Conservation (phyloP, 2,888 invertebrate species). For the Caenorhabditis sp. region DNA sequence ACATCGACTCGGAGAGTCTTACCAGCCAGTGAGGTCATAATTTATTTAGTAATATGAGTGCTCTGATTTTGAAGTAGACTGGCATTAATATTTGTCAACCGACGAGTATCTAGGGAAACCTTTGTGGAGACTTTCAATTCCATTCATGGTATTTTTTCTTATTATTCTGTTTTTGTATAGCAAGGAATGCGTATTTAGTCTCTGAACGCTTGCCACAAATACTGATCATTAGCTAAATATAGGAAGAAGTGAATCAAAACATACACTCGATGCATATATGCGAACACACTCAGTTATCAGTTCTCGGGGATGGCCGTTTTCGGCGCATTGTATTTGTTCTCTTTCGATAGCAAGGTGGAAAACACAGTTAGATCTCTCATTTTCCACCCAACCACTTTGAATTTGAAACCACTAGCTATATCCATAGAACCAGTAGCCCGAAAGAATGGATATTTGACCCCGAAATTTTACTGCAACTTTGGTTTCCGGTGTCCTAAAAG, state of each 20-base stretch:
- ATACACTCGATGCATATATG: not conserved
- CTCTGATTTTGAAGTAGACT: not conserved
- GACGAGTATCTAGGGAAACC: constrained; percentile 10
- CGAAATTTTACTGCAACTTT: not conserved
- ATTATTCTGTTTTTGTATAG: not conserved
- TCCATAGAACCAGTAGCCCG: not conserved
- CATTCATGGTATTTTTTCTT: not conserved
- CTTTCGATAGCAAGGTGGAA: not conserved
- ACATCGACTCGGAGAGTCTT: not conserved
- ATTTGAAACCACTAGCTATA: not conserved
- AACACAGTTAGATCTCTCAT: not conserved
- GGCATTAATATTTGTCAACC: constrained; percentile 3
- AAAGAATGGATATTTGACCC: not conserved
- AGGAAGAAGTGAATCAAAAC: not conserved
- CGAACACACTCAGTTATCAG: not conserved
- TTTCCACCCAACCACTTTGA: not conserved
- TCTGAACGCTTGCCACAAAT: not conserved
- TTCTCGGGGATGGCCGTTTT: not conserved
- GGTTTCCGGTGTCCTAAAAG: constrained; percentile 34
- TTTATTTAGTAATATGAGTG: constrained; percentile 30
- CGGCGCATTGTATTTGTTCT: not conserved
- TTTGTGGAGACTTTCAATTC: not conserved
- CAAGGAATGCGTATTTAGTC: not conserved
- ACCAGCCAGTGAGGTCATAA: constrained; percentile 4
- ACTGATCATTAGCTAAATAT: not conserved